Conservation (phyloP, 1,140 invertebrate genomes). For the Fopius arisanus region DNA sequence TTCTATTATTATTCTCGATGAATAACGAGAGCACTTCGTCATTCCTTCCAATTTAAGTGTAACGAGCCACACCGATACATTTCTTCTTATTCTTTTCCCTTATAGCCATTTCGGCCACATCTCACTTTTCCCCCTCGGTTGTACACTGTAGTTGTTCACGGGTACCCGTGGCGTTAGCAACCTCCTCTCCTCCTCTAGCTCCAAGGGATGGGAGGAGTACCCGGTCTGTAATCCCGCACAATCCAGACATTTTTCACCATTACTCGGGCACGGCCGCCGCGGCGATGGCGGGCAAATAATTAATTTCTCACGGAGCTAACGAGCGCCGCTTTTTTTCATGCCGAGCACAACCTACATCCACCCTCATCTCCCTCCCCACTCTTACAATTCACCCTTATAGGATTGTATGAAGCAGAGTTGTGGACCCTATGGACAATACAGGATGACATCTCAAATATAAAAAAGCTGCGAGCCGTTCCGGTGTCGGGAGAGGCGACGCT, state of each 20-base stretch:
- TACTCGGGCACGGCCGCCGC: conserved; percentile 52
- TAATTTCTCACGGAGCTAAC: conserved; percentile 65
- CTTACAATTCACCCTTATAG: neutral
- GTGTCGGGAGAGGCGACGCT: conserved; percentile 18
- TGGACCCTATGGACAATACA: conserved; percentile 43
- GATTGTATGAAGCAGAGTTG: neutral
- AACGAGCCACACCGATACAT: conserved; percentile 65
- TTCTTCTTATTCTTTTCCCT: conserved; percentile 62
- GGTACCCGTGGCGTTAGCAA: neutral
- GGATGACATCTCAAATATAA: conserved; percentile 52
- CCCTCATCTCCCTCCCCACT: neutral
- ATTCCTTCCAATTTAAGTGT: conserved; percentile 66
- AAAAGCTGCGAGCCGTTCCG: conserved; percentile 34
- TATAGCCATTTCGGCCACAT: conserved; percentile 29
- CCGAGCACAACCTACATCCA: conserved; percentile 16
- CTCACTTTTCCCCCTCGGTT: conserved; percentile 25
- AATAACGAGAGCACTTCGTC: conserved; percentile 65
- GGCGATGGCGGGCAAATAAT: conserved; percentile 62
- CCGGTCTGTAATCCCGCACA: conserved; percentile 58
- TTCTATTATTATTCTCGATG: conserved; percentile 62
- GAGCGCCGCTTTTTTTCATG: conserved; percentile 50
- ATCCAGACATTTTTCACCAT: conserved; percentile 66
- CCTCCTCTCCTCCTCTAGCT: conserved; percentile 31
- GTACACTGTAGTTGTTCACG: conserved; percentile 20
- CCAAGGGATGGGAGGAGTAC: conserved; percentile 24